phyloP scores from a whole-genome alignment of 2,797 vertebrate genomes.

The Prionace glauca region DNA sequence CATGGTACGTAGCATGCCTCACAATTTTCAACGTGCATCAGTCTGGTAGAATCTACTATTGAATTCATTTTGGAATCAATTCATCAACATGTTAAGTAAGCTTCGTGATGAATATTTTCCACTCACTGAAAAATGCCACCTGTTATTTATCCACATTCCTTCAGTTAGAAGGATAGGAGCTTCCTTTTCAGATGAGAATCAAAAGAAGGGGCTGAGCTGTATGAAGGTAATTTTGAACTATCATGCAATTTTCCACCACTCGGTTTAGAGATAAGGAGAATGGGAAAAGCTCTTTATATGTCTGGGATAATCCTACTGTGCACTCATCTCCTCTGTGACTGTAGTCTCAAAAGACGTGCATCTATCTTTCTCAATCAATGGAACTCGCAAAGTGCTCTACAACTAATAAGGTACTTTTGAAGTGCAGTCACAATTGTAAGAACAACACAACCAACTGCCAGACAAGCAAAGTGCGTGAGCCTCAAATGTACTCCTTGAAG shows the following conservation, averaged over 20 bases:
- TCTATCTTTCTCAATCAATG: background rate
- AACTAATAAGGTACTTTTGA: background rate
- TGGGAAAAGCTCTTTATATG: background rate
- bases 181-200: background rate
- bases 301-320: background rate
- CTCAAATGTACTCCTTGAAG: background rate
- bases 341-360: background rate
- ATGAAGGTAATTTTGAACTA: background rate
- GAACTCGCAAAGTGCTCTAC: background rate
- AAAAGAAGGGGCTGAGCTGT: background rate
- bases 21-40: background rate
- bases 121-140: background rate
- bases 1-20: background rate
- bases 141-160: background rate
- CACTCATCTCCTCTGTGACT: background rate
- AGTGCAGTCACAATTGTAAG: background rate
- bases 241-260: background rate
- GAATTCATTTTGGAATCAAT: background rate
- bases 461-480: background rate
- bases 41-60: background rate
- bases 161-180: background rate
- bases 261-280: background rate
- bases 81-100: background rate
- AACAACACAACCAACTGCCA: background rate
- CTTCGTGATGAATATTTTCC: background rate